Percentiles rank a stretch among this genome's conserved stretches.
phyloP scores from a whole-genome alignment of 2,888 invertebrate genomes.

The Alentia gelatinosa region DNA sequence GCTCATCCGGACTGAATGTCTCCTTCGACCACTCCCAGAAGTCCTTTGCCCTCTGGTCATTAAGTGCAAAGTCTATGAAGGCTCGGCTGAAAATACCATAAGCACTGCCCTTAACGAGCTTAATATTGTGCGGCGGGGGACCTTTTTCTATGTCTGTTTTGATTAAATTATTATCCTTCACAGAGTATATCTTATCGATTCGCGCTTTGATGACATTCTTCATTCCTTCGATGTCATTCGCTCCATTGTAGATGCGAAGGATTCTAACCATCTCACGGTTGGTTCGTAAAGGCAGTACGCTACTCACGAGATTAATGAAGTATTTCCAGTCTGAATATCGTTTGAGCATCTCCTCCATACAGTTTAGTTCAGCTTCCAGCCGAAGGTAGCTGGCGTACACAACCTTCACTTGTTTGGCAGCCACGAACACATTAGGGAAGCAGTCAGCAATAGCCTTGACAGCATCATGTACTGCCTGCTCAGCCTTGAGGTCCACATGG shows the following conservation, averaged over 20 bases:
- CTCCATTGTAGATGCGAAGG: slow-evolving; percentile 77
- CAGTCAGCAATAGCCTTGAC: slow-evolving; percentile 21
- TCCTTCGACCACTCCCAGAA: slow-evolving; percentile 76
- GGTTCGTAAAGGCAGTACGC: slow-evolving; percentile 78
- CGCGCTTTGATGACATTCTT: slow-evolving; percentile 64
- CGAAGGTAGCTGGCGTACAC: slow-evolving; percentile 76
- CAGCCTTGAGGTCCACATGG: slow-evolving; percentile 73
- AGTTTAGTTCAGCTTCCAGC: slow-evolving; percentile 74
- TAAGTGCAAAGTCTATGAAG: slow-evolving; percentile 75
- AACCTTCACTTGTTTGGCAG: slow-evolving; percentile 73
- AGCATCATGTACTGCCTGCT: background rate
- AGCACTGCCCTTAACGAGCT: slow-evolving; percentile 77
- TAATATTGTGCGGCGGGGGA: slow-evolving; percentile 67
- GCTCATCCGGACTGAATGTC: slow-evolving; percentile 78
- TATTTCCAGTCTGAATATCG: slow-evolving; percentile 74
- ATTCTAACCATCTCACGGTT: slow-evolving; percentile 78
- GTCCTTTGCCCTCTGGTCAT: slow-evolving; percentile 69
- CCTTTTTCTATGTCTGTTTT: slow-evolving; percentile 65
- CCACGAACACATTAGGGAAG: slow-evolving; percentile 75
- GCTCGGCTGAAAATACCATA: slow-evolving; percentile 77
- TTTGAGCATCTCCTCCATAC: slow-evolving; percentile 75
- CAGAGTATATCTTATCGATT: slow-evolving; percentile 64
- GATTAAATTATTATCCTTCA: slow-evolving; percentile 61
- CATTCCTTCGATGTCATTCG: slow-evolving; percentile 79
- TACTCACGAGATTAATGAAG: slow-evolving; percentile 78